phyloP scores from a whole-genome alignment of 1,140 invertebrate species.

The Pachyrhynchus sulphureomaculatus region DNA sequence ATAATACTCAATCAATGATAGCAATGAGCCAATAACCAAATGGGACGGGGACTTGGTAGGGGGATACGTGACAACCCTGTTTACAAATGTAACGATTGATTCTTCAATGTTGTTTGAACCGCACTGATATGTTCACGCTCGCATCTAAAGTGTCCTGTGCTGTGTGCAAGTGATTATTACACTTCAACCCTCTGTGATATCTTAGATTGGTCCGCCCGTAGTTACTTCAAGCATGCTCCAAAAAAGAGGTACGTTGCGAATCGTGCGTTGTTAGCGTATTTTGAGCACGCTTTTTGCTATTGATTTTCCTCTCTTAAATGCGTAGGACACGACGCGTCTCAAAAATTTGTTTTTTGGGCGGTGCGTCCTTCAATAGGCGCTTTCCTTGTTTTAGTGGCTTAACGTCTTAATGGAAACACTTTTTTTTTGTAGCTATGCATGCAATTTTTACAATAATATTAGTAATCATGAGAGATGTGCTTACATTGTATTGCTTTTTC shows the following conservation, averaged over 20 bases:
- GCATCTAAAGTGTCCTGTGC: slow-evolving; percentile 13
- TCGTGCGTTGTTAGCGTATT: slow-evolving; percentile 27
- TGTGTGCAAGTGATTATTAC: slow-evolving; percentile 8
- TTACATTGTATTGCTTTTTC: too few relatives aligned
- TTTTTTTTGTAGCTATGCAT: background rate
- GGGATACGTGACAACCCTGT: slow-evolving; percentile 53
- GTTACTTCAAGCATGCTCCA: slow-evolving; percentile 26
- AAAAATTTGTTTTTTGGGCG: slow-evolving; percentile 22
- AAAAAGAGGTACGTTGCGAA: slow-evolving; percentile 19
- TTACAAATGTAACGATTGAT: slow-evolving; percentile 55
- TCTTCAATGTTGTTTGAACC: slow-evolving; percentile 53
- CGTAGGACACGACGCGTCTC: slow-evolving; percentile 25
- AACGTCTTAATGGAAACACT: background rate
- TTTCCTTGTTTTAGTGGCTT: background rate
- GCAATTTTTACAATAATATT: background rate
- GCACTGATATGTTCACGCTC: slow-evolving; percentile 46
- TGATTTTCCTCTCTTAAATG: slow-evolving; percentile 24
- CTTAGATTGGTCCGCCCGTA: slow-evolving; percentile 1
- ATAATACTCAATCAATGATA: slow-evolving; percentile 55
- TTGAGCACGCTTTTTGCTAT: slow-evolving; percentile 30
- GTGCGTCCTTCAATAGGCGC: slow-evolving; percentile 1
- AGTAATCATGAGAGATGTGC: too few relatives aligned
- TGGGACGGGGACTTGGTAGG: slow-evolving; percentile 51
- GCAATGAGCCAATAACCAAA: slow-evolving; percentile 55
- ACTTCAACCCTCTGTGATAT: background rate